Percentiles rank a stretch among this genome's conserved stretches.
Conservation (phyloP, 2,797 vertebrate species). For the Esox masquinongy region DNA sequence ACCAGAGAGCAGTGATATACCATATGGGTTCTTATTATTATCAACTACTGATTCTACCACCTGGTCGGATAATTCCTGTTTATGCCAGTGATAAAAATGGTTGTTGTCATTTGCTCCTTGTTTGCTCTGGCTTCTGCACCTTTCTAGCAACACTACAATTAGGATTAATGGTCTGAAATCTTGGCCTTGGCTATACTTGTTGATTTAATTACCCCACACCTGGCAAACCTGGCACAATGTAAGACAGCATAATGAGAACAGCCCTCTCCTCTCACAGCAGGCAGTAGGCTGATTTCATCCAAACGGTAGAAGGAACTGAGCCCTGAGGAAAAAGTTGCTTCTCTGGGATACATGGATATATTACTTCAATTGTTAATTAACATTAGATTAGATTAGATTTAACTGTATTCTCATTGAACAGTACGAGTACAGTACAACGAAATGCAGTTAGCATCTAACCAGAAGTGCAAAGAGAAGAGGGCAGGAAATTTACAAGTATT, state of each 20-base stretch:
- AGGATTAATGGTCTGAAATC: slow-evolving; percentile 7
- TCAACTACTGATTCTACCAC: background rate
- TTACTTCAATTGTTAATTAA: no score
- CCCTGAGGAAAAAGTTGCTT: background rate
- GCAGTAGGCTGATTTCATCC: slow-evolving; percentile 7
- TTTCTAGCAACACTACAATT: background rate
- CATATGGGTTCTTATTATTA: background rate
- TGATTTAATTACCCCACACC: slow-evolving; percentile 15
- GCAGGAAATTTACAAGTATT: no score
- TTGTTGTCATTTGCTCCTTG: background rate
- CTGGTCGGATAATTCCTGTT: slow-evolving; percentile 1
- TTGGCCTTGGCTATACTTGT: slow-evolving; percentile 9
- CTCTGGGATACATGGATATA: background rate
- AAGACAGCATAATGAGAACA: slow-evolving; percentile 4
- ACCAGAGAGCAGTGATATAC: no score
- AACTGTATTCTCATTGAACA: no score
- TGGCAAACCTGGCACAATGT: slow-evolving; percentile 8
- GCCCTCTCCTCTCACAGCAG: background rate
- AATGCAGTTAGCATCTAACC: no score
- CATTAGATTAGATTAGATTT: no score
- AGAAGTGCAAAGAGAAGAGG: no score
- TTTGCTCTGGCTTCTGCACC: slow-evolving; percentile 5
- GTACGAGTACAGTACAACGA: no score
- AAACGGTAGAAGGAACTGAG: background rate
- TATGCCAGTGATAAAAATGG: background rate